Evolutionary conservation across 2,797 vertebrate species (phyloP).

Genomic region (Psittacula derbiana): DNA sequence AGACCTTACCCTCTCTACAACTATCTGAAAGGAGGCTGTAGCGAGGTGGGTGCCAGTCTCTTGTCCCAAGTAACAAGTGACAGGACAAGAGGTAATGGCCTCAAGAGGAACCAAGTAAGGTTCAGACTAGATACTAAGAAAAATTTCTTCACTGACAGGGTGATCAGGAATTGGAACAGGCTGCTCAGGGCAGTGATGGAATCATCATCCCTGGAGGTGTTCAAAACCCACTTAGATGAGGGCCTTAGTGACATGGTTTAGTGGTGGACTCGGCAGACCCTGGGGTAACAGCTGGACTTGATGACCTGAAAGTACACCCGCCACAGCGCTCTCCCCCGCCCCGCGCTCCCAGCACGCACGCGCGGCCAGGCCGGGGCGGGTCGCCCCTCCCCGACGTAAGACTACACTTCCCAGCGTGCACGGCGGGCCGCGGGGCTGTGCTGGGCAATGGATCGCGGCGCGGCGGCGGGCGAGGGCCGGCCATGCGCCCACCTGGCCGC

Average conservation of each 20-base stretch:
- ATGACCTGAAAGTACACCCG: too few species aligned
- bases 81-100: neutral
- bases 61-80: neutral
- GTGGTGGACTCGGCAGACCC: neutral
- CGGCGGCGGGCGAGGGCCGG: neutral
- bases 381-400: neutral
- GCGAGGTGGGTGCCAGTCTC: neutral
- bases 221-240: neutral
- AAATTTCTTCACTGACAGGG: neutral
- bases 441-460: neutral
- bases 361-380: neutral
- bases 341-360: neutral
- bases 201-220: neutral
- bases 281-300: fast-evolving
- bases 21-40: neutral
- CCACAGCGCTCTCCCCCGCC: neutral
- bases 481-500: slow-evolving; percentile 77
- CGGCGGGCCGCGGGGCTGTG: neutral
- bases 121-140: neutral
- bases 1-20: neutral
- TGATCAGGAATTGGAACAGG: neutral
- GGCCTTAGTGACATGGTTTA: neutral
- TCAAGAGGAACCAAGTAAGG: neutral
- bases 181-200: neutral
- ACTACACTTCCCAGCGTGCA: slow-evolving; percentile 12